phyloP scores from a whole-genome alignment of 2,797 vertebrate genomes.

The Hyperoplus immaculatus region DNA sequence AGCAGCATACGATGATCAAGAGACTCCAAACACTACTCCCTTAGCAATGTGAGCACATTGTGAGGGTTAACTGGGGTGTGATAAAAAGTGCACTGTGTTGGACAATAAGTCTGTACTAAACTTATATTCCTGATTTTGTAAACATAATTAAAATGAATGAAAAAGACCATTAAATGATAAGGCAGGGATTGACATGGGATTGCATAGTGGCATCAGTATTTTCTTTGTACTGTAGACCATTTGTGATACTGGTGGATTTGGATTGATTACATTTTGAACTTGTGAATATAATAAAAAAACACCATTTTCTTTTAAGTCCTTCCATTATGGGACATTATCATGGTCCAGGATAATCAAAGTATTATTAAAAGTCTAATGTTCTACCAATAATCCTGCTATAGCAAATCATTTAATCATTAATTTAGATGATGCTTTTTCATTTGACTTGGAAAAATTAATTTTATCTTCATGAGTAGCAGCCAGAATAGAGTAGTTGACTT shows the following conservation, averaged over 20 bases:
- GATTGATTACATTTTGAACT: neutral
- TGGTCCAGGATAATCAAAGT: neutral
- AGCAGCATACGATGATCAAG: neutral
- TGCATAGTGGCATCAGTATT: neutral
- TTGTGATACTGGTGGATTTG: neutral
- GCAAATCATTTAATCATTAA: neutral
- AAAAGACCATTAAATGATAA: slow-evolving; percentile 5
- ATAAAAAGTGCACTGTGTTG: slow-evolving; percentile 2
- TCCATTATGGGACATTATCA: neutral
- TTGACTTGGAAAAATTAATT: neutral
- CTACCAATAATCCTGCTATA: neutral
- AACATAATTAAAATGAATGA: neutral
- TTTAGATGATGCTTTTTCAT: slow-evolving; percentile 6
- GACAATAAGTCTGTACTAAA: neutral
- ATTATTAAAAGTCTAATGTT: slow-evolving; percentile 4
- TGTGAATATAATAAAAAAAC: neutral
- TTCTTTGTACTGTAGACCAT: neutral
- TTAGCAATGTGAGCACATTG: slow-evolving; percentile 5
- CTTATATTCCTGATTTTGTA: neutral
- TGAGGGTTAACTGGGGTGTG: slow-evolving; percentile 22
- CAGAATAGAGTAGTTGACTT: slow-evolving; percentile 23
- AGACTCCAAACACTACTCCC: slow-evolving; percentile 10
- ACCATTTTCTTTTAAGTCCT: neutral
- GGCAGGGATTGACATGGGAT: neutral
- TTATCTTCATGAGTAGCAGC: neutral